phyloP scores from a whole-genome alignment of 2,888 invertebrate species.

The Sipha maydis region DNA sequence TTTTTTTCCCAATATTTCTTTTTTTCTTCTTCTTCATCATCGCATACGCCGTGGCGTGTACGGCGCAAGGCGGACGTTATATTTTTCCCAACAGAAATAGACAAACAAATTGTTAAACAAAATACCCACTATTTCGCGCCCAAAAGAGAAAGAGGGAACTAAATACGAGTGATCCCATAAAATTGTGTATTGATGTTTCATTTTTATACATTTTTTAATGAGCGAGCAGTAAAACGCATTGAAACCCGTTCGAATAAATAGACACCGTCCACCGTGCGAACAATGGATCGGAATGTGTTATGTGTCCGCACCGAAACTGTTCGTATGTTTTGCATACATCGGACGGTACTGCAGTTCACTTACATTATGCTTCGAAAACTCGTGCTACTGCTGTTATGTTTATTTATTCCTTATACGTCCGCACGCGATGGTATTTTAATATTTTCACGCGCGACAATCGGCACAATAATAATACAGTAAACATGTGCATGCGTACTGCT shows the following conservation, averaged over 20 bases:
- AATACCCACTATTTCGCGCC: slow-evolving; percentile 5
- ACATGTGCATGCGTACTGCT: too few relatives aligned
- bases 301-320: too few relatives aligned
- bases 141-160: not conserved
- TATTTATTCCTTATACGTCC: too few relatives aligned
- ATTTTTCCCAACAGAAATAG: slow-evolving; percentile 8
- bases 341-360: too few relatives aligned
- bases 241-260: slow-evolving; percentile 23
- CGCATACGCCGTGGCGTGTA: not conserved
- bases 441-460: too few relatives aligned
- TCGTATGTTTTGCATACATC: too few relatives aligned
- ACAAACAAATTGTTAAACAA: slow-evolving; percentile 48
- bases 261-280: not conserved
- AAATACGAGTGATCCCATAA: slow-evolving; percentile 23
- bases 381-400: too few relatives aligned
- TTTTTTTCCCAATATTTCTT: not conserved
- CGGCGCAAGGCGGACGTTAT: not conserved
- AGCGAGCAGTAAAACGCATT: not conserved
- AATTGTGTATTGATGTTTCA: slow-evolving; percentile 20
- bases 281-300: not conserved
- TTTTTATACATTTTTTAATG: slow-evolving; percentile 51
- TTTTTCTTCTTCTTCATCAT: slow-evolving; percentile 29
- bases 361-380: too few relatives aligned
- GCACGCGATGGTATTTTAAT: too few relatives aligned
- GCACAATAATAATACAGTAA: too few relatives aligned